Percentiles rank a stretch among this genome's conserved stretches.
These are phyloP conservation scores for Ruditapes philippinarum DNA, from an alignment of 1,140 invertebrate genomes.

Conservation along the genomic window DNA sequence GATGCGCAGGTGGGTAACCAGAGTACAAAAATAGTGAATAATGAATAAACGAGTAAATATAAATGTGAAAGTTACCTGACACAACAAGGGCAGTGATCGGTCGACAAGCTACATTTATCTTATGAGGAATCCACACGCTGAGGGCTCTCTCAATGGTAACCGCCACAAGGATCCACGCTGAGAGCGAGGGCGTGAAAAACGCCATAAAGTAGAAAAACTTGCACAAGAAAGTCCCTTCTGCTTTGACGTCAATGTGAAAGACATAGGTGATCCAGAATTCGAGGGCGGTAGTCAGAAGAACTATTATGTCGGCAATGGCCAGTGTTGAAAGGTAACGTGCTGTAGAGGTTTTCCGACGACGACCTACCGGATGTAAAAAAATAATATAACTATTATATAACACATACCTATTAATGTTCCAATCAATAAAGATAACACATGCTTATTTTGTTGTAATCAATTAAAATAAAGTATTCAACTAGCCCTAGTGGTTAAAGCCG, in stretches of 20 bases:
- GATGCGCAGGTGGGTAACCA: too few relatives aligned
- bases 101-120: conserved; percentile 26
- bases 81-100: conserved; percentile 27
- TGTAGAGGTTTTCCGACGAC: conserved; percentile 58
- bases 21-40: too few relatives aligned
- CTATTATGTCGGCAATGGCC: conserved; percentile 45
- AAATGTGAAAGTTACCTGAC: too few relatives aligned
- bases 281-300: conserved; percentile 18
- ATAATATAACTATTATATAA: too few relatives aligned
- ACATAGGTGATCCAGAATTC: conserved; percentile 45
- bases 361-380: too few relatives aligned
- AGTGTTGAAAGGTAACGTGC: conserved; percentile 53
- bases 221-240: neutral
- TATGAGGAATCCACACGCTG: conserved; percentile 53
- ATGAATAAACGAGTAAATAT: too few relatives aligned
- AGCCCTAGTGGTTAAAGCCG: too few relatives aligned
- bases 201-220: conserved; percentile 16
- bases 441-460: too few relatives aligned
- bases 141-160: conserved; percentile 42
- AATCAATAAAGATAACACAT: too few relatives aligned
- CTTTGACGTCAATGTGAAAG: neutral
- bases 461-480: too few relatives aligned
- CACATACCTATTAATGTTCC: too few relatives aligned
- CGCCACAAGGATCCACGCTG: conserved; percentile 46
- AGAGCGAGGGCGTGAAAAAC: conserved; percentile 24